Evolutionary conservation across 2,113 vertebrate genomes (phyloP).

Genomic region (Cettia cetti): DNA sequence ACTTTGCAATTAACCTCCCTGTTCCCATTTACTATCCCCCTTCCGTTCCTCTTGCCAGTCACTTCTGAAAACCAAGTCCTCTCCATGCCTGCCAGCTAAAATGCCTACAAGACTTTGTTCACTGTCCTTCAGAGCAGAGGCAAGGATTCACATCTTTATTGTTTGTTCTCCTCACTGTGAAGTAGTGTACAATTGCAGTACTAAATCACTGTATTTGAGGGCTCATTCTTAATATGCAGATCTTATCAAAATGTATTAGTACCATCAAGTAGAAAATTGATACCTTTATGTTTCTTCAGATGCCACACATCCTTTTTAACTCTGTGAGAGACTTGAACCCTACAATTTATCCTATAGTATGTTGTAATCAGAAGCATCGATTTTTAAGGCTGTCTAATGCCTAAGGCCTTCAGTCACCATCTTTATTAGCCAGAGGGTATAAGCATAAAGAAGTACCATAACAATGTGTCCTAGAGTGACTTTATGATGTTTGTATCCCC

Average conservation of each 20-base stretch:
- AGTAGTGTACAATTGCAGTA: background rate
- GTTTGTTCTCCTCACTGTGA: background rate
- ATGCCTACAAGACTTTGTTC: background rate
- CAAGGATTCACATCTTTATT: background rate
- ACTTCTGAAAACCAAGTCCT: background rate
- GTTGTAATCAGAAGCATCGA: background rate
- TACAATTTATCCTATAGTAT: background rate
- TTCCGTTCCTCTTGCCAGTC: background rate
- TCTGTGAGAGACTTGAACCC: background rate
- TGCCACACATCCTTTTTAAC: background rate
- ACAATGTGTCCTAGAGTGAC: too few species aligned
- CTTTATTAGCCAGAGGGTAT: background rate
- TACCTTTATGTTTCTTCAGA: slow-evolving; percentile 5
- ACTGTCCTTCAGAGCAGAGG: background rate
- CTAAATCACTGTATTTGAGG: slow-evolving; percentile 7
- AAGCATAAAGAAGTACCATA: background rate
- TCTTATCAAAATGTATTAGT: slow-evolving; percentile 47
- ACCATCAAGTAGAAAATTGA: slow-evolving; percentile 20
- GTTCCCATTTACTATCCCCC: background rate
- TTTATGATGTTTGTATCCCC: too few species aligned
- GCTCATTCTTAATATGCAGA: slow-evolving; percentile 36
- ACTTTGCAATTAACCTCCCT: slow-evolving; percentile 1
- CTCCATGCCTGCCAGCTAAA: background rate
- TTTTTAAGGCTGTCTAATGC: background rate
- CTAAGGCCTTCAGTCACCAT: background rate